phyloP scores from a whole-genome alignment of 2,888 invertebrate genomes.

The Liodrosophila aerea region DNA sequence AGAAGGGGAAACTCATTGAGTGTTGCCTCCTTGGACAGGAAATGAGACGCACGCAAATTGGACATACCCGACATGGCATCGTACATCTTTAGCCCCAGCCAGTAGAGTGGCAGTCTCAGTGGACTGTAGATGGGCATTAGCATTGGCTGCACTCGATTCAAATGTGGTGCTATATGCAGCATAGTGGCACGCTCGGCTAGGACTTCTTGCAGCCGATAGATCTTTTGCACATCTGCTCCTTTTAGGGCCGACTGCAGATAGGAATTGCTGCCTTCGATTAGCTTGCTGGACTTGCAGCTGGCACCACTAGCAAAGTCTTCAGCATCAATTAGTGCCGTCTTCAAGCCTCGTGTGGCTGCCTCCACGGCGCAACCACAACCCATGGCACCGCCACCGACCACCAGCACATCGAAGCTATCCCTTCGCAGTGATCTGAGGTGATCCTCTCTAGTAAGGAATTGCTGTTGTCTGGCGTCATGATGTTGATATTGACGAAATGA shows the following conservation, averaged over 20 bases:
- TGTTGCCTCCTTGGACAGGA: constrained; percentile 94
- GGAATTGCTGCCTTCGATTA: constrained; percentile 98
- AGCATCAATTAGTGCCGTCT: constrained; percentile 96
- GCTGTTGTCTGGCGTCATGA: neutral
- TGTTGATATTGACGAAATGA: no score
- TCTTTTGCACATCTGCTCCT: constrained; percentile 93
- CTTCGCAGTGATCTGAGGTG: constrained; percentile 89
- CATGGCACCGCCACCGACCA: constrained; percentile 98
- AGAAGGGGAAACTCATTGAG: constrained; percentile 98
- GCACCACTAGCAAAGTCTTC: constrained; percentile 98
- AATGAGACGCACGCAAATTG: constrained; percentile 96
- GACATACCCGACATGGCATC: constrained; percentile 97
- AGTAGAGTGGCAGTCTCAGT: constrained; percentile 99
- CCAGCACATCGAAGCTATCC: constrained; percentile 94
- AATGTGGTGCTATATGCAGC: constrained; percentile 96
- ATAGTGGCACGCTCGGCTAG: constrained; percentile 96
- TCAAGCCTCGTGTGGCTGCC: constrained; percentile 94
- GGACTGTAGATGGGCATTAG: constrained; percentile 99
- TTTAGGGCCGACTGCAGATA: constrained; percentile 98
- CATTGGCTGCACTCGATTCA: constrained; percentile 97
- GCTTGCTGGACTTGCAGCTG: constrained; percentile 97
- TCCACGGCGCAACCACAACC: constrained; percentile 98
- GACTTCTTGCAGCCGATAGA: constrained; percentile 99
- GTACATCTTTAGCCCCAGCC: constrained; percentile 99
- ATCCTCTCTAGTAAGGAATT: constrained; percentile 85